Percentiles rank a stretch among this genome's conserved stretches.
These are phyloP conservation scores for Polyommatus icarus DNA, from an alignment of 2,888 invertebrate species.

Conservation along the genomic window DNA sequence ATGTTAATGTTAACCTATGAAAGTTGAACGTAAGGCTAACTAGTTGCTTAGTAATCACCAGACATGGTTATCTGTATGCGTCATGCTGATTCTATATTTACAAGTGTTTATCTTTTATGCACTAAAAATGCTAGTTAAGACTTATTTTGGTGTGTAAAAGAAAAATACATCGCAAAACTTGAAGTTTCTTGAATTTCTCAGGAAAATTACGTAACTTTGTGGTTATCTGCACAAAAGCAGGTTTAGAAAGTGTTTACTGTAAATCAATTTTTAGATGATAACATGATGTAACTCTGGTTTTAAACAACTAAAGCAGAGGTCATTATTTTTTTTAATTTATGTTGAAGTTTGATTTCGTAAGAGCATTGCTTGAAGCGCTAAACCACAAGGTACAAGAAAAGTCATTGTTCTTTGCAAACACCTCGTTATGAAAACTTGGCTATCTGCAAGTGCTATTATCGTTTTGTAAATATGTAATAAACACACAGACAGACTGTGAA, in stretches of 20 bases:
- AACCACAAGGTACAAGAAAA: background rate
- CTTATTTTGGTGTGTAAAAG: background rate
- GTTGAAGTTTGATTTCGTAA: background rate
- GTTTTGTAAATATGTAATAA: background rate
- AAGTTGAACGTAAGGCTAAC: slow-evolving; percentile 3
- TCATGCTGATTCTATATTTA: background rate
- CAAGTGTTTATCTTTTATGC: background rate
- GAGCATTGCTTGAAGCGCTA: background rate
- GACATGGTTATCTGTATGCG: background rate
- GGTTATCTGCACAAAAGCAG: background rate
- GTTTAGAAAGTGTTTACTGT: background rate
- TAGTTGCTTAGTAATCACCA: background rate
- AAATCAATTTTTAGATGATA: background rate
- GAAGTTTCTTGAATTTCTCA: background rate
- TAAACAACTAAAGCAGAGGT: background rate
- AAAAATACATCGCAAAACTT: background rate
- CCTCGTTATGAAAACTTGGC: background rate
- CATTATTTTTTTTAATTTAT: background rate
- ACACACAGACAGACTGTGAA: background rate
- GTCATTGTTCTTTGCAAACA: background rate
- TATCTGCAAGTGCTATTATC: background rate
- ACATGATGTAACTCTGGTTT: background rate
- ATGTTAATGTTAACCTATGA: background rate
- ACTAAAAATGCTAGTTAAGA: background rate
- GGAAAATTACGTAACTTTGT: background rate